Evolutionary conservation across 2,888 invertebrate genomes (phyloP).

Genomic region (Drosophila paucipuncta): DNA sequence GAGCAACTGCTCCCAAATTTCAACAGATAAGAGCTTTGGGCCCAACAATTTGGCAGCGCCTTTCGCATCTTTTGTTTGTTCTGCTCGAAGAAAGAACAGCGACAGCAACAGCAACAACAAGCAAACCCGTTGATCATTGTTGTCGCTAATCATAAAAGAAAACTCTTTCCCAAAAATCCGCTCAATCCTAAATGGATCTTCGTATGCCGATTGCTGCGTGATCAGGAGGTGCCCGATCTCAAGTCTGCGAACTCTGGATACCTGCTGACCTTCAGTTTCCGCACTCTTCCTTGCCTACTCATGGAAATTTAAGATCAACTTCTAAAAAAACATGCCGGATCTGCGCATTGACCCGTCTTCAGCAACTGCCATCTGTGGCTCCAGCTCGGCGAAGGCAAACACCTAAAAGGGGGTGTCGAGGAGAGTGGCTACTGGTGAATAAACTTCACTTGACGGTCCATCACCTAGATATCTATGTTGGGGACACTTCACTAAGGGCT

Average conservation of each 20-base stretch:
- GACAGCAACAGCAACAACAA: not conserved
- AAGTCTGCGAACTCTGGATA: not conserved
- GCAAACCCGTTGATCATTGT: not conserved
- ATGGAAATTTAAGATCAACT: not conserved
- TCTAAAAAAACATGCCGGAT: not conserved
- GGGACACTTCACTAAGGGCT: not conserved
- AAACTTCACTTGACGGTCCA: not conserved
- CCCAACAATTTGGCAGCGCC: conserved; percentile 19
- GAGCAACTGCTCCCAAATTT: conserved; percentile 40
- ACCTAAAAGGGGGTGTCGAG: not conserved
- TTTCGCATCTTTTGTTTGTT: not conserved
- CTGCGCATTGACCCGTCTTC: not conserved
- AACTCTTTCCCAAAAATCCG: not conserved
- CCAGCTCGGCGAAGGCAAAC: not conserved
- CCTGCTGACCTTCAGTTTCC: not conserved
- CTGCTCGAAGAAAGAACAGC: not conserved
- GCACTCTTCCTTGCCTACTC: not conserved
- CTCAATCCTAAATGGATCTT: not conserved
- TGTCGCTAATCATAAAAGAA: not conserved
- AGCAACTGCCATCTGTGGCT: not conserved
- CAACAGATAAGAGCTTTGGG: conserved; percentile 29
- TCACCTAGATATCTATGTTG: not conserved
- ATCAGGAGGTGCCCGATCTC: not conserved
- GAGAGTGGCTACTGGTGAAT: not conserved
- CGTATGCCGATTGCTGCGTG: not conserved